Base-by-base conservation (phyloP, 2,113 vertebrate species). In the Suricata suricatta region DNA sequence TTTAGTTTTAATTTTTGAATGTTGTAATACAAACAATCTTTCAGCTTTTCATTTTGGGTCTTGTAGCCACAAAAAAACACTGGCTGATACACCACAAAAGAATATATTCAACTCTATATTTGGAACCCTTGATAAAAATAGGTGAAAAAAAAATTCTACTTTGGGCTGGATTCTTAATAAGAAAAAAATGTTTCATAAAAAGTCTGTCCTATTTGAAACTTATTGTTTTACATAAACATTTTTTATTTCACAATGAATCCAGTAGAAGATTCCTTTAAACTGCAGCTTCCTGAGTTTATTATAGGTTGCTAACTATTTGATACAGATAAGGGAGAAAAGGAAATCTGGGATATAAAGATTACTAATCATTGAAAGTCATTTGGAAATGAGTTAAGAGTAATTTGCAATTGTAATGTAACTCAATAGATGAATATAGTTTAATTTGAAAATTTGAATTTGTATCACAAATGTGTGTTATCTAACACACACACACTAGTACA, bases 41-140 rank as follows among this genome's bases (percentile, higher is more conserved):
- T 89, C 50, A 77, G 15, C 41, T 94, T 23, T 83, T 94, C 33
- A 38, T 96, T 77, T 72, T 47, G 90, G 52, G 13, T 76, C 64
- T 83, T 50, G 7, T 93, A 71, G 80, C 29, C 89, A 6, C 31
- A 93, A 66, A 92, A 92, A 91, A 47, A 19, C 3, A 72, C 52
- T 83, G 52, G 5, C 13, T 80, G 14, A 79, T 8, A 89, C 1
- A 83, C 4, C 38, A 60, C 95, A 29, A 81, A 92, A 86, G 35
- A 86, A 82, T 81, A 90, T 69, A 76, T 74, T 90, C 68, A 82
- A 63, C 41, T 96, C 11, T 74, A 3, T 87, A 90, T 96, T 92
- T 95, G 69, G 41, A 60, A 5, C 19, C 63, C 60, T 77, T 95
- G 96, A 52, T 81, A 97, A 92, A 96, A 94, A 94, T 84, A 90